Evolutionary conservation across 2,113 vertebrate species (phyloP), one percentile per base, ranked within the genome.

Genomic region (Vanacampus margaritifer): DNA sequence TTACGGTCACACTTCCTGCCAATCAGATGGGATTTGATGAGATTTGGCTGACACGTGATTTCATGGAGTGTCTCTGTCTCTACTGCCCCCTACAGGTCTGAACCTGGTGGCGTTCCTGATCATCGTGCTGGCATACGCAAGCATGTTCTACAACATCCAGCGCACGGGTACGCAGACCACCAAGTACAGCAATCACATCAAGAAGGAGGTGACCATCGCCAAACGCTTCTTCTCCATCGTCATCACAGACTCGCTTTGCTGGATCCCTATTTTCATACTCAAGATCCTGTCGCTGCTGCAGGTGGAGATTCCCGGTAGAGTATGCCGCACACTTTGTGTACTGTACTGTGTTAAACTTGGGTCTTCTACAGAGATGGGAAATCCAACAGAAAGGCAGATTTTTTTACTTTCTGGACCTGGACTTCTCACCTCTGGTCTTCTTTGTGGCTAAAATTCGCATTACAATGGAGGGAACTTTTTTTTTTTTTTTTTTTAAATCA

Each of bases 201-300:
- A 94, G 81, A 96, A 95, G 66, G 97, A 99, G 81, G 92, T 98
- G 86, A 92, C 92, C 37, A 95, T 99, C 41, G 97, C 96, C 79
- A 98, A 98, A 72, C 90, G 96, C 3, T 98, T 99, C 90, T 99
- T 98, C 92, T 97, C 95, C 68, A 99, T 99, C 59, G 95, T 99
- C 57, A 96, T 99, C 73, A 99, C 97, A 0, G 95, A 99, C 71
- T 96, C 96, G 0, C 88, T 99, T 0, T 98, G 97, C 87, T 98
- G 97, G 97, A 96, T 98, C 75, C 97, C 97, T 26, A 97, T 99
- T 77, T 99, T 99, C 86, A 85, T 98, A 87, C 91, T 99, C 76
- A 99, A 99, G 90, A 93, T 97, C 69, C 91, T 99, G 78, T 99
- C 96, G 36, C 88, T 98, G 76, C 92, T 96, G 88, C 94, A 93